Evolutionary conservation across 2,888 invertebrate species (phyloP).

Genomic region (Tetrapedia diversipes): DNA sequence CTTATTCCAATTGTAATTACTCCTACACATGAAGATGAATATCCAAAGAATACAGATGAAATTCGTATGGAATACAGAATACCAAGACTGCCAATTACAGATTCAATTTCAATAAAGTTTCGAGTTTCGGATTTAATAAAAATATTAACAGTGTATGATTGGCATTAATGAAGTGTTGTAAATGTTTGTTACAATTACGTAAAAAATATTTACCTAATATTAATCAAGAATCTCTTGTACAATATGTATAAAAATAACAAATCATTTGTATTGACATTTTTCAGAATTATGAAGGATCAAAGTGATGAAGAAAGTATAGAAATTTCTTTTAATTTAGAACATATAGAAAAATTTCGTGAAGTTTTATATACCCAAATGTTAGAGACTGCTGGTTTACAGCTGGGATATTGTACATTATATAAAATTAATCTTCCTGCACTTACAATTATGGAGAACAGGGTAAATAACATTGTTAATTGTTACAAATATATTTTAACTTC

Average conservation of each 20-base stretch:
- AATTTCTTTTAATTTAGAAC: constrained; percentile 54
- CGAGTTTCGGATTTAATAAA: constrained; percentile 59
- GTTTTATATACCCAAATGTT: constrained; percentile 70
- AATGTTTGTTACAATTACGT: not conserved
- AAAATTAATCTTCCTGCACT: constrained; percentile 74
- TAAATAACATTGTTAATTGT: constrained; percentile 52
- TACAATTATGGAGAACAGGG: constrained; percentile 75
- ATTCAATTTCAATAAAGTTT: constrained; percentile 72
- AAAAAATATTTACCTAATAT: not conserved
- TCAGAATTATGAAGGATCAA: constrained; percentile 43
- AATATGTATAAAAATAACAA: not conserved
- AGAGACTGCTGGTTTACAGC: constrained; percentile 65
- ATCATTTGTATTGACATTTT: constrained; percentile 8
- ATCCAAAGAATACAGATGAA: constrained; percentile 55
- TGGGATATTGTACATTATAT: constrained; percentile 72
- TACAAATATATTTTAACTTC: not conserved
- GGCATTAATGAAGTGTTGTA: constrained; percentile 6
- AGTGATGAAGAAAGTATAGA: constrained; percentile 12
- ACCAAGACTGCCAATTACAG: constrained; percentile 68
- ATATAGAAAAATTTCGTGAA: constrained; percentile 74
- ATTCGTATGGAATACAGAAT: constrained; percentile 73
- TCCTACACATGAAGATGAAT: constrained; percentile 53
- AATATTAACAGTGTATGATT: constrained; percentile 72
- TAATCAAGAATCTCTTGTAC: not conserved
- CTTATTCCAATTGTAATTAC: constrained; percentile 73